phyloP scores from a whole-genome alignment of 2,113 vertebrate species.

The Carassius auratus region DNA sequence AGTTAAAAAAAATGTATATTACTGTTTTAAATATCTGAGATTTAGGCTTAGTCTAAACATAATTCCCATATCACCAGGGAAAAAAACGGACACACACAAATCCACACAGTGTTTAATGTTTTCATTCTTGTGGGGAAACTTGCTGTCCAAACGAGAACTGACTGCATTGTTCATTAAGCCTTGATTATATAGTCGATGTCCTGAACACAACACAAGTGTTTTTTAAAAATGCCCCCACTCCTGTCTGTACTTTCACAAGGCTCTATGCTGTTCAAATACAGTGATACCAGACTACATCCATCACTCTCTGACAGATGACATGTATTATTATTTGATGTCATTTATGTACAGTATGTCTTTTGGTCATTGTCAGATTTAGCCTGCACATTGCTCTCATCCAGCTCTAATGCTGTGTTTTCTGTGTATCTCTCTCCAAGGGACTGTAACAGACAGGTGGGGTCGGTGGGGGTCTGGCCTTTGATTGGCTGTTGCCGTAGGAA shows the following conservation, averaged over 20 bases:
- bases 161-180: slow-evolving; percentile 36
- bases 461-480: slow-evolving; percentile 49
- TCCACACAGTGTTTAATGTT: slow-evolving; percentile 29
- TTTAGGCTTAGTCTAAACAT: slow-evolving; percentile 34
- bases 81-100: background rate
- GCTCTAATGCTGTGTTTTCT: background rate
- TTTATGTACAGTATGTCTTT: background rate
- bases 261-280: background rate
- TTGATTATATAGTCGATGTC: slow-evolving; percentile 11
- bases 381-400: background rate
- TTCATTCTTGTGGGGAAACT: slow-evolving; percentile 33
- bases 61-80: background rate
- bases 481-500: slow-evolving; percentile 57
- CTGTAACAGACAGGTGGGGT: slow-evolving; percentile 48
- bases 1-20: background rate
- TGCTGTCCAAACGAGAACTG: slow-evolving; percentile 15
- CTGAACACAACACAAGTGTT: background rate
- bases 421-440: slow-evolving; percentile 22
- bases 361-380: background rate
- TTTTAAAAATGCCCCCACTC: slow-evolving; percentile 3
- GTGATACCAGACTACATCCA: background rate
- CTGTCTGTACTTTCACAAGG: background rate
- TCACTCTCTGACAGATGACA: background rate
- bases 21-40: slow-evolving; percentile 4
- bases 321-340: background rate